Percentiles rank a stretch among this genome's conserved stretches.
These are phyloP conservation scores for Hyles euphorbiae DNA, from an alignment of 1,140 invertebrate species.

Conservation along the genomic window DNA sequence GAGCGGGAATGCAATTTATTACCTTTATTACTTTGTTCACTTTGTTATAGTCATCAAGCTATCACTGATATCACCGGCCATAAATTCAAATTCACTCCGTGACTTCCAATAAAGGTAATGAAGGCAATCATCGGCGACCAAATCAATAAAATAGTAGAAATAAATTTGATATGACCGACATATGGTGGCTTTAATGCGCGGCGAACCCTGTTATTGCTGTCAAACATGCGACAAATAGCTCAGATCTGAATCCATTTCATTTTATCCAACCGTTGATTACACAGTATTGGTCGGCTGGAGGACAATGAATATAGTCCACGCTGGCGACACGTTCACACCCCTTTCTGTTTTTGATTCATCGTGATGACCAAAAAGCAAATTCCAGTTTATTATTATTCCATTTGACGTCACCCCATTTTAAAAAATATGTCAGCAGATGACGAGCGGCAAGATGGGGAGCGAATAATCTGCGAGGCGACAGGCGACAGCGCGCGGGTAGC, in stretches of 20 bases:
- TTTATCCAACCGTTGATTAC: conserved; percentile 68
- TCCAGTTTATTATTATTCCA: conserved; percentile 75
- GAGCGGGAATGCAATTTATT: conserved; percentile 61
- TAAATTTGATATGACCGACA: conserved; percentile 75
- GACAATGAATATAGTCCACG: conserved; percentile 64
- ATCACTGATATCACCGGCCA: conserved; percentile 63
- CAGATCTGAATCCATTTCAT: conserved; percentile 56
- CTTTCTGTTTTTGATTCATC: conserved; percentile 66
- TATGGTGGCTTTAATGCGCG: conserved; percentile 68
- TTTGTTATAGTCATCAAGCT: conserved; percentile 69
- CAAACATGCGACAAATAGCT: conserved; percentile 74
- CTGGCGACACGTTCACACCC: conserved; percentile 69
- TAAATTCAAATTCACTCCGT: conserved; percentile 70
- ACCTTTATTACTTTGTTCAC: conserved; percentile 65
- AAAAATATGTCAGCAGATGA: conserved; percentile 74
- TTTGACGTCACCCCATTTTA: conserved; percentile 69
- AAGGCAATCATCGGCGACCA: conserved; percentile 64
- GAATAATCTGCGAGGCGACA: conserved; percentile 48
- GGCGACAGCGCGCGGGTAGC: conserved; percentile 28
- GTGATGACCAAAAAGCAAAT: conserved; percentile 74
- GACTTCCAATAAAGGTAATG: conserved; percentile 73
- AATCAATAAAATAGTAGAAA: conserved; percentile 75
- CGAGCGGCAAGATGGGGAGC: conserved; percentile 51
- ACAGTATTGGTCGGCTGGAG: conserved; percentile 66
- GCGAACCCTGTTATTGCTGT: conserved; percentile 71